Evolutionary conservation across 2,797 vertebrate genomes (phyloP), one percentile per base, ranked within the genome.

Genomic region (Enteromius afrohamiltoni): DNA sequence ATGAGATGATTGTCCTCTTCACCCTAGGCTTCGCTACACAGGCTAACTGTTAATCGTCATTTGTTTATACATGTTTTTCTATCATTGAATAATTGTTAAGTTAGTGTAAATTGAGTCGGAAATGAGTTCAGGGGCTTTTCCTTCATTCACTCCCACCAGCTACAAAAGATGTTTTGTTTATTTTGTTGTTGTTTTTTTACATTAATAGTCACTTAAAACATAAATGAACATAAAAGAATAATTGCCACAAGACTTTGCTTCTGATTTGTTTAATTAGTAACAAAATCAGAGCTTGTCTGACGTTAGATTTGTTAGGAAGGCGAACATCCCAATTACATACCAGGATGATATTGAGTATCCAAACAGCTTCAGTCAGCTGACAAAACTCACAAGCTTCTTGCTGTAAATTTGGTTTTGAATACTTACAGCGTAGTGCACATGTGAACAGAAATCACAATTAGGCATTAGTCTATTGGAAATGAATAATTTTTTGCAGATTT

Each of bases 41-140:
- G n/a, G 17, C 29, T 67, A 67, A 42, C 60, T 0, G 23, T 58
- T 58, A 68, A 58, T 83, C 34, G 17, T 45, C 26, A 78, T 49
- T 42, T 1, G n/a, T 58, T 55, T 29, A 14, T 68, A 37, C 21
- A 6, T 67, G 71, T 58, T 67, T 76, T 45, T n/a, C 49, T 53
- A 31, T 58, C 37, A 34, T 10, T 80, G 67, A 60, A 45, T 58
- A 10, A 82, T 34, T 58, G 64, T 77, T 31, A n/a, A 0, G 10
- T 73, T 62, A 11, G 69, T 37, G 5, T 65, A 74, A 74, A 82
- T 51, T 7, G 71, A 64, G 68, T 37, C 71, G 51, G 58, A 53
- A 64, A 74, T 47, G 6, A 49, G 14, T 76, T 34, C 23, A 62
- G 68, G 40, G 53, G 19, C 51, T 67, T 81, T 40, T 42, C 10